Evolutionary conservation across 2,888 invertebrate species (phyloP), one percentile per base, ranked within the genome.

Genomic region (Tridacna crocea): DNA sequence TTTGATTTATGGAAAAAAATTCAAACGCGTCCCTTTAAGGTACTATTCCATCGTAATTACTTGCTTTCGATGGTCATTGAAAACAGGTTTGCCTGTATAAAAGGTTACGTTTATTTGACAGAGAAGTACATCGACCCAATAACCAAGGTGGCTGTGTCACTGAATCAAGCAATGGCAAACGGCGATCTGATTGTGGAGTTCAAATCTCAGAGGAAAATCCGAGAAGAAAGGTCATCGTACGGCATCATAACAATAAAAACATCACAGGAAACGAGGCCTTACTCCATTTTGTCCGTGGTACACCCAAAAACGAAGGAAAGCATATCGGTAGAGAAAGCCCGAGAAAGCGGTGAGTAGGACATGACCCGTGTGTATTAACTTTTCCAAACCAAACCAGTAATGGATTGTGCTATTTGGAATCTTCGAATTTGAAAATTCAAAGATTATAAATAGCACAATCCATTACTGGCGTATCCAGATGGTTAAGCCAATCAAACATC

Each of bases 191-290:
- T 87, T 17, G 91, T 94, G 55, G 91, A 93, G 76, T 91, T 90
- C 78, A 89, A 90, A 51, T 90, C 92, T 13, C 89, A 88, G 72
- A 88, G 85, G 80, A 92, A 90, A 79, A 89, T 92, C 22, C 81
- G 90, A n/a, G 93, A 94, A 78, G 93, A 93, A 87, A 90, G 91
- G 60, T 90, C 93, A 10, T 92, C 93, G 0, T 91, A 92, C 72
- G 94, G 94, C 13, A 87, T 94, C 24, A 92, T 94, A 58, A 93
- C 93, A 17, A 90, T 94, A n/a, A 93, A 93, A 84, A 92, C 92
- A 11, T 90, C 89, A 8, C 88, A 79, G 79, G 93, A 91, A 61
- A 89, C 87, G 2, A 82, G 90, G n/a, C 93, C 93, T 0, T 93
- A 92, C 87, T 92, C 91, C 0, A 91, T 93, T 51, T 84, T 76